Evolutionary conservation across 2,113 vertebrate genomes (phyloP).

Genomic region (Poeciliopsis prolifica): DNA sequence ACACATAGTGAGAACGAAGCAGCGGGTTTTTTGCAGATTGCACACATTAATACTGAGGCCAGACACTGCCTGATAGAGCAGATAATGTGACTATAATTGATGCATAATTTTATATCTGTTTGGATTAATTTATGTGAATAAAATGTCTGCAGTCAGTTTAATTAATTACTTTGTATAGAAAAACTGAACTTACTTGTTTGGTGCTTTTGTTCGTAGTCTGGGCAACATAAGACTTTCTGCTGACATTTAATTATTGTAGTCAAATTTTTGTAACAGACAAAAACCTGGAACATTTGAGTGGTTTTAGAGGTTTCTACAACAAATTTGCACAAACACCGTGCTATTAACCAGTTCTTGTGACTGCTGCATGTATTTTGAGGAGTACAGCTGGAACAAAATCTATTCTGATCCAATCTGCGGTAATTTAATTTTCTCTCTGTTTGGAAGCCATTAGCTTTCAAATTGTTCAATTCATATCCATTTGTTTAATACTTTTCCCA

Average conservation of each 20-base stretch:
- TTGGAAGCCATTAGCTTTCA: too few species aligned
- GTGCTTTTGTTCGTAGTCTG: background rate
- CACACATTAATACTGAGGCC: constrained; percentile 22
- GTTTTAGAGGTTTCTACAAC: constrained; percentile 22
- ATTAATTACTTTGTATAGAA: constrained; percentile 5
- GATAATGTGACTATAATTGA: constrained; percentile 36
- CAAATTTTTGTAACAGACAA: constrained; percentile 22
- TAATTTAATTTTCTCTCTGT: too few species aligned
- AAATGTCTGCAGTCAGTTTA: constrained; percentile 4
- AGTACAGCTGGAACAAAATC: background rate
- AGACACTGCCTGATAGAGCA: constrained; percentile 22
- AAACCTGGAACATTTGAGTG: background rate
- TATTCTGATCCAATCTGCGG: background rate
- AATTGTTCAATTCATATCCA: too few species aligned
- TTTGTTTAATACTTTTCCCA: too few species aligned
- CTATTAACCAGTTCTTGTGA: constrained; percentile 18
- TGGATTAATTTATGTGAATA: background rate
- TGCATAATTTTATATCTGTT: constrained; percentile 20
- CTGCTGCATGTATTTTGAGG: constrained; percentile 3
- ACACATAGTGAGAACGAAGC: constrained; percentile 22
- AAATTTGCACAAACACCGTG: background rate
- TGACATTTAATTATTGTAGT: constrained; percentile 1
- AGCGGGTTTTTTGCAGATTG: constrained; percentile 41
- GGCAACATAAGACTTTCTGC: background rate
- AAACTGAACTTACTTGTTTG: background rate